A percentile compares a stretch with the other conserved stretches of the same genome.
Conservation (phyloP, 2,113 vertebrate genomes). For the Platycercus adscitus region DNA sequence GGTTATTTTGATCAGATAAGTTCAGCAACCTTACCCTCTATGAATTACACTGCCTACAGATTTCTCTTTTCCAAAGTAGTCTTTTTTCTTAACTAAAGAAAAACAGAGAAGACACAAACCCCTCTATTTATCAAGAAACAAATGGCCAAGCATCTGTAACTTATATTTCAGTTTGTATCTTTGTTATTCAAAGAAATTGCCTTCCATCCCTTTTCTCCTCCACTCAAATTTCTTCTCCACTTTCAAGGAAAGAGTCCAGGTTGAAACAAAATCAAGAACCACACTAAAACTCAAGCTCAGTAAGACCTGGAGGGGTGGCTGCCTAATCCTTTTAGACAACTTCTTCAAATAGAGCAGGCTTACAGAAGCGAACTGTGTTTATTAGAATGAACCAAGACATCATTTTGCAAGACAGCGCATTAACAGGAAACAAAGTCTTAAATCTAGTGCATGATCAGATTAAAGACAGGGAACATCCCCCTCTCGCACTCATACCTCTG, state of each 20-base stretch:
- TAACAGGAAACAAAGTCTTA: neutral
- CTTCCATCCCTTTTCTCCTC: neutral
- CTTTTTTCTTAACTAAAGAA: neutral
- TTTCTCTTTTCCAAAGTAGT: neutral
- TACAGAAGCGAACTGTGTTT: accelerated
- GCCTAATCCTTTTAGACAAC: neutral
- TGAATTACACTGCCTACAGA: neutral
- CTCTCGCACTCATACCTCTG: neutral
- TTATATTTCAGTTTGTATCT: neutral
- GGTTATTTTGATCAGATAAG: conserved; percentile 27
- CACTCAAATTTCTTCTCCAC: neutral
- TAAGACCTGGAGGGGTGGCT: neutral
- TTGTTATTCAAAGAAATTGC: neutral
- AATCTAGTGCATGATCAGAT: neutral
- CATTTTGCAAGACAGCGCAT: neutral
- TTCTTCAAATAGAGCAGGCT: neutral
- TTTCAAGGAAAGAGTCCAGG: neutral
- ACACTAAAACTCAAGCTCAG: neutral
- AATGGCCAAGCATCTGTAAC: neutral
- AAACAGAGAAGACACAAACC: neutral
- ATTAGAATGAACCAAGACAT: neutral
- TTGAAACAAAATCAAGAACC: neutral
- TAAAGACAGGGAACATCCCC: neutral
- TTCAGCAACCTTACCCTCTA: neutral
- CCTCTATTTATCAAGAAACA: neutral